Evolutionary conservation across 2,888 invertebrate genomes (phyloP).

Genomic region (Metellina segmentata): DNA sequence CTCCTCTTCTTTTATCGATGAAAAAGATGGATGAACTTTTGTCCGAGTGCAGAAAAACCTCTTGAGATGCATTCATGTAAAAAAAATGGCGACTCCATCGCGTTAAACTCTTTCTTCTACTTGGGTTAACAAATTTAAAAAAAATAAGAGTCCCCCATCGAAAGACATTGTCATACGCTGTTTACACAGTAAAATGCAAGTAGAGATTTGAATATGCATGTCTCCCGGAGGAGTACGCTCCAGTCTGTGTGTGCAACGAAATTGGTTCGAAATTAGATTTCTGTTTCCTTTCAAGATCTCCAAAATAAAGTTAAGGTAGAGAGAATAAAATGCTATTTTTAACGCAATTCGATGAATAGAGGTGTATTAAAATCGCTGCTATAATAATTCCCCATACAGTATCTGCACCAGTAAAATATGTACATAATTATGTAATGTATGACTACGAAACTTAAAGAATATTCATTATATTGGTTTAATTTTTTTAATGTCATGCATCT

Average conservation of each 20-base stretch:
- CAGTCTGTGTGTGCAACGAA: not conserved
- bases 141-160: not conserved
- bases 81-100: slow-evolving; percentile 31
- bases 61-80: slow-evolving; percentile 13
- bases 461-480: no score
- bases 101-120: slow-evolving; percentile 1
- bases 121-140: not conserved
- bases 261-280: not conserved
- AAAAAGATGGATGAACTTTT: slow-evolving; percentile 48
- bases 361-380: not conserved
- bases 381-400: no score
- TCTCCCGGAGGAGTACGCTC: not conserved
- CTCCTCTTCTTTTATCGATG: not conserved
- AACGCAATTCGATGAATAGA: not conserved
- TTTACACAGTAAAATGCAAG: slow-evolving; percentile 11
- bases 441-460: no score
- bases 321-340: not conserved
- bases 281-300: not conserved
- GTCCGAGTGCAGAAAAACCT: slow-evolving; percentile 6
- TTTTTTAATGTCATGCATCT: no score
- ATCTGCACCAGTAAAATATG: no score
- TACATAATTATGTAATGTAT: no score
- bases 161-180: slow-evolving; percentile 23
- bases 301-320: not conserved
- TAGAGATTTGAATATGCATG: not conserved